A percentile compares a stretch with the other conserved stretches of the same genome.
phyloP scores from a whole-genome alignment of 2,113 vertebrate genomes.

The Anolis sagrei region DNA sequence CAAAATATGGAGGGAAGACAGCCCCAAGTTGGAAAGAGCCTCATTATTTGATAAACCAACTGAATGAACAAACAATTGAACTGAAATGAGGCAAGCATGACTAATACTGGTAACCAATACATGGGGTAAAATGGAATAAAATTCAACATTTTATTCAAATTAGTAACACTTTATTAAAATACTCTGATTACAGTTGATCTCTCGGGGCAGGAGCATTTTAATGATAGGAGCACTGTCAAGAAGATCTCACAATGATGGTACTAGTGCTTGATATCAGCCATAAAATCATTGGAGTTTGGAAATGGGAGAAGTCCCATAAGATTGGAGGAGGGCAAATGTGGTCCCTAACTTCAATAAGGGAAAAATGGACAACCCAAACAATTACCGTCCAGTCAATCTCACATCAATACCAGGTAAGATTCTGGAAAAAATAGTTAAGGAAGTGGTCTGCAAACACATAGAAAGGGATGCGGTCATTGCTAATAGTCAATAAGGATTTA shows the following conservation, averaged over 20 bases:
- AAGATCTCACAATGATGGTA: neutral
- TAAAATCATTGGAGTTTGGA: too few species aligned
- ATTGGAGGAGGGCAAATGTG: too few species aligned
- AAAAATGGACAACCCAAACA: too few species aligned
- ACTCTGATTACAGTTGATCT: slow-evolving; percentile 22
- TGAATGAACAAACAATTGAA: slow-evolving; percentile 27
- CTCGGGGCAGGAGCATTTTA: slow-evolving; percentile 27
- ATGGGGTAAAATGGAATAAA: slow-evolving; percentile 1
- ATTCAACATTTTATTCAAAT: slow-evolving; percentile 4
- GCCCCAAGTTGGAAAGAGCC: neutral
- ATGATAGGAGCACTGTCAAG: slow-evolving; percentile 11
- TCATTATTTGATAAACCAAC: slow-evolving; percentile 49
- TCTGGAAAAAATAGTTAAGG: too few species aligned
- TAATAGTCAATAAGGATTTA: too few species aligned
- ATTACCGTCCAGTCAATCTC: too few species aligned
- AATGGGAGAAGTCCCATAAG: too few species aligned
- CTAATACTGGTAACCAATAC: slow-evolving; percentile 35
- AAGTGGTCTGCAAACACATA: too few species aligned
- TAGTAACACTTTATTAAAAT: neutral
- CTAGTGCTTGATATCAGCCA: too few species aligned
- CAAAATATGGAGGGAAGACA: slow-evolving; percentile 36
- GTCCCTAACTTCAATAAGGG: too few species aligned
- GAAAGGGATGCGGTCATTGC: too few species aligned
- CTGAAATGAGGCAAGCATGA: slow-evolving; percentile 34
- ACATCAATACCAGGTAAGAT: too few species aligned